These are phyloP conservation scores for Battus philenor DNA, from an alignment of 1,140 invertebrate species.

Conservation along the genomic window DNA sequence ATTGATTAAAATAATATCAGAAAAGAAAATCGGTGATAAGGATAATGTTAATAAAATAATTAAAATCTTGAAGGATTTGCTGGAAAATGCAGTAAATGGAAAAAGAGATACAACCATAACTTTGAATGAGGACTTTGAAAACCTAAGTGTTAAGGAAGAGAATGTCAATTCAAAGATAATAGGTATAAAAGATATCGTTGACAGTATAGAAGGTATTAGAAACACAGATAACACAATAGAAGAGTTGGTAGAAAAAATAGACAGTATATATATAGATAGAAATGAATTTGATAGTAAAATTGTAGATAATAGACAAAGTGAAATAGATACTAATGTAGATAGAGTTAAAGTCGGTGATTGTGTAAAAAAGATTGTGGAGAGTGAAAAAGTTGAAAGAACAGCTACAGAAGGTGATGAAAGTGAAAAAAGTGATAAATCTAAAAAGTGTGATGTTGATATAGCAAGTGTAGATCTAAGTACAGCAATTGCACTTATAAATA, in stretches of 20 bases:
- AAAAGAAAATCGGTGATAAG: neutral
- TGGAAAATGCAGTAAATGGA: too few relatives aligned
- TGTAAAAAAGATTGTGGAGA: neutral
- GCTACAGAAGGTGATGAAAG: neutral
- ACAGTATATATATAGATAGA: neutral
- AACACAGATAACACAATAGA: neutral
- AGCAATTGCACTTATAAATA: constrained; percentile 62
- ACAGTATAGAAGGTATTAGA: neutral
- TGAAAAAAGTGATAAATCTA: constrained; percentile 11
- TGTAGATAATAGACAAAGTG: too few relatives aligned
- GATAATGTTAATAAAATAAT: constrained; percentile 10
- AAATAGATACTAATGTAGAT: too few relatives aligned
- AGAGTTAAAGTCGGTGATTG: too few relatives aligned
- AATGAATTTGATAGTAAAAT: neutral
- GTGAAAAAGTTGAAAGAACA: constrained; percentile 1
- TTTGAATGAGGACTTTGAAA: too few relatives aligned
- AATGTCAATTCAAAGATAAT: neutral
- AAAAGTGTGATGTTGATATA: constrained; percentile 25
- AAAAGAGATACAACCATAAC: too few relatives aligned
- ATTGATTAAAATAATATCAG: neutral
- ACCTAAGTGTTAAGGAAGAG: too few relatives aligned
- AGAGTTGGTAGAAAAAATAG: neutral
- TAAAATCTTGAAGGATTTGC: too few relatives aligned
- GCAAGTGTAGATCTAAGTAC: constrained; percentile 54
- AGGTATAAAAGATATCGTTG: neutral